Percentiles rank a stretch among this genome's conserved stretches.
Evolutionary conservation across 2,797 vertebrate genomes (phyloP).

Genomic region (Hapalemur alaotrensis): DNA sequence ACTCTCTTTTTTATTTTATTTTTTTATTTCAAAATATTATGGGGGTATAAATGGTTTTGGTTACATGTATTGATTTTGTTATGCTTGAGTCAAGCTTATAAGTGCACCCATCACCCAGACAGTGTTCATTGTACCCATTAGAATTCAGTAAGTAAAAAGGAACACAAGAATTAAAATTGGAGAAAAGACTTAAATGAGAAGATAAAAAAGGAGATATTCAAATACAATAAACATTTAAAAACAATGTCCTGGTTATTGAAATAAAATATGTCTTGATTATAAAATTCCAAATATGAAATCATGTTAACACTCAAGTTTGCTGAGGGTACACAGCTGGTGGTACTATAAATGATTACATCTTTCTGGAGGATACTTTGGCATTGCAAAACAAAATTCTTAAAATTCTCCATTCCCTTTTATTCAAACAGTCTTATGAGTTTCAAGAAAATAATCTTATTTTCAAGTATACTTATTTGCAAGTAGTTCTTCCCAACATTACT

Average conservation of each 20-base stretch:
- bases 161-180: neutral
- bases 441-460: constrained; percentile 7
- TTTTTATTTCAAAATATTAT: too few species aligned
- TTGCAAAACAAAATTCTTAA: neutral
- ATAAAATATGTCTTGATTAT: constrained; percentile 6
- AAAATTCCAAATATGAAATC: constrained; percentile 11
- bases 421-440: neutral
- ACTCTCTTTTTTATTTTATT: neutral
- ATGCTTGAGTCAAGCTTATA: too few species aligned
- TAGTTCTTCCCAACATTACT: neutral
- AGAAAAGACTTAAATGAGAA: neutral
- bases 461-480: neutral
- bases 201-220: neutral
- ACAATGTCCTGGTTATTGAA: neutral
- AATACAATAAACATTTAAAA: neutral
- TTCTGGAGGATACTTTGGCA: neutral
- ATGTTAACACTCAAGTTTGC: neutral
- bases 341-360: neutral
- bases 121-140: too few species aligned
- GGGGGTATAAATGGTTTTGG: too few species aligned
- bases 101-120: too few species aligned
- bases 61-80: too few species aligned
- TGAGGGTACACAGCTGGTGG: neutral
- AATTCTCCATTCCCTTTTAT: neutral
- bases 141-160: neutral